These are phyloP conservation scores for Ormyrus labotus DNA, from an alignment of 2,888 invertebrate genomes.

Conservation along the genomic window DNA sequence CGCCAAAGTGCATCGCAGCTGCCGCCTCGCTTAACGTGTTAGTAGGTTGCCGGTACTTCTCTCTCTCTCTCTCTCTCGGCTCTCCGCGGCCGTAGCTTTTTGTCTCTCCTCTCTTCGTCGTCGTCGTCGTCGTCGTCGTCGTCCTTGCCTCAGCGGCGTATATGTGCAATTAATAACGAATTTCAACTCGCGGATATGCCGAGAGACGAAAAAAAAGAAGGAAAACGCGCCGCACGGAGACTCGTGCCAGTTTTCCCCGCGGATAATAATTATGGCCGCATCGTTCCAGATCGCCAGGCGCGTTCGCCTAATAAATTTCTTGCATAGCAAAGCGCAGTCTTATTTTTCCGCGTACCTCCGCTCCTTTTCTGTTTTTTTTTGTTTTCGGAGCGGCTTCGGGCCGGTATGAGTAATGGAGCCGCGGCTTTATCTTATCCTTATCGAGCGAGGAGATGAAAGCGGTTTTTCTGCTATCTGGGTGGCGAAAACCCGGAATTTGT, in stretches of 20 bases:
- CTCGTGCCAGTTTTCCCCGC: constrained; percentile 37
- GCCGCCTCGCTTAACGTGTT: constrained; percentile 38
- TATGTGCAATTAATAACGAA: constrained; percentile 44
- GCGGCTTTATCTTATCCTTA: not conserved
- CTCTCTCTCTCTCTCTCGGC: constrained; percentile 14
- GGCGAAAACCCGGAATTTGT: no score
- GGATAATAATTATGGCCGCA: not conserved
- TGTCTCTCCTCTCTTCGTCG: not conserved
- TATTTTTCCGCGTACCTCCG: no score
- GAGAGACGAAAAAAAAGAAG: constrained; percentile 5
- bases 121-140: not conserved
- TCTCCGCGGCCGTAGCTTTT: no score
- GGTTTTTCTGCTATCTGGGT: no score
- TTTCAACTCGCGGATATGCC: constrained; percentile 1
- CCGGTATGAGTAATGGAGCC: no score
- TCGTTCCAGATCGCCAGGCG: no score
- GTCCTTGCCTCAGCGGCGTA: not conserved
- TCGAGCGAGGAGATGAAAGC: no score
- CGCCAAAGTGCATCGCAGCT: not conserved
- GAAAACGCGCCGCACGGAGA: not conserved
- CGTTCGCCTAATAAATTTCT: no score
- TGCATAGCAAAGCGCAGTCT: no score
- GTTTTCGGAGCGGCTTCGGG: no score
- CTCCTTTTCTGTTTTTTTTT: no score
- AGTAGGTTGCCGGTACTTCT: constrained; percentile 52